Percentiles rank a stretch among this genome's conserved stretches.
These are phyloP conservation scores for Mormyrops boulengeri DNA, from an alignment of 2,797 vertebrate genomes.

Conservation along the genomic window DNA sequence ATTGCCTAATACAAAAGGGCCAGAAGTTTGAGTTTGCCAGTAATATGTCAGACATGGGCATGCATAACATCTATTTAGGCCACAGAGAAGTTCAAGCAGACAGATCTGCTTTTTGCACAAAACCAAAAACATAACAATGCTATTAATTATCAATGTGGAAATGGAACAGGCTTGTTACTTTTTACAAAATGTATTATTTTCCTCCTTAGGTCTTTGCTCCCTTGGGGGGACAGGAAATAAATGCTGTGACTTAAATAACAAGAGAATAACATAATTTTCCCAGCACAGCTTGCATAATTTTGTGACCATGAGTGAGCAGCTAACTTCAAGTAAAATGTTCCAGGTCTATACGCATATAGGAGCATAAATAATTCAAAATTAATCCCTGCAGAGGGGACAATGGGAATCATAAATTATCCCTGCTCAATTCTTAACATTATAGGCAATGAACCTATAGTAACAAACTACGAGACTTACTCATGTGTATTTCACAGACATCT, in stretches of 20 bases:
- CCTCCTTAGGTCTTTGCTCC: conserved; percentile 68
- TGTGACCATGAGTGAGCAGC: conserved; percentile 84
- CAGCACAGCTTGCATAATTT: conserved; percentile 81
- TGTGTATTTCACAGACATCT: conserved; percentile 83
- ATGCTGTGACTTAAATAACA: conserved; percentile 96
- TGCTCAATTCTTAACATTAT: conserved; percentile 81
- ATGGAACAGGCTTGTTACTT: conserved; percentile 26
- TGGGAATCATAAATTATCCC: conserved; percentile 95
- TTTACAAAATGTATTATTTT: conserved; percentile 63
- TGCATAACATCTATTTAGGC: conserved; percentile 34
- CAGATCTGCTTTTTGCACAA: conserved; percentile 33
- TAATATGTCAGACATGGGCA: conserved; percentile 45
- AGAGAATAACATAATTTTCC: conserved; percentile 91
- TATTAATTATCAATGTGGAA: conserved; percentile 47
- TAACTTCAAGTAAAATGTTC: conserved; percentile 98
- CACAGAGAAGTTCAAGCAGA: conserved; percentile 39
- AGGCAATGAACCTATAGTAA: conserved; percentile 91
- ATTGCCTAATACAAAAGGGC: conserved; percentile 51
- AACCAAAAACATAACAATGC: conserved; percentile 26
- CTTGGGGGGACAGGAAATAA: conserved; percentile 82
- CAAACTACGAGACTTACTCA: conserved; percentile 86
- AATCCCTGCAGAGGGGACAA: conserved; percentile 95
- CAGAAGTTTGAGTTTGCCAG: conserved; percentile 35
- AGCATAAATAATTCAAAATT: conserved; percentile 99
- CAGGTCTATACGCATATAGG: conserved; percentile 84